Base-by-base conservation (phyloP, 2,888 invertebrate species). In the Napeogenes inachia region DNA sequence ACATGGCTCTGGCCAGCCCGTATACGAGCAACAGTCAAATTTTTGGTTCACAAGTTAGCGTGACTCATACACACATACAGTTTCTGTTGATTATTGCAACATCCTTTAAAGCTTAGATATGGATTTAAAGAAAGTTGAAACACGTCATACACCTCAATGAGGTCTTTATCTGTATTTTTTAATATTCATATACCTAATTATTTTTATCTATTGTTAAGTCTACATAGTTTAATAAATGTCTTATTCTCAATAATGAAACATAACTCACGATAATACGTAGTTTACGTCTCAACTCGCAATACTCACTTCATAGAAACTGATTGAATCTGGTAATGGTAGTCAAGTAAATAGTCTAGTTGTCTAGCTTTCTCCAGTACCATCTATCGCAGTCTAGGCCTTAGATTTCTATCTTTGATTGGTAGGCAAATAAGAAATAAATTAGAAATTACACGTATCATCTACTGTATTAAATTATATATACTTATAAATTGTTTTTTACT, bases 281-380 rank as follows among this genome's bases (percentile, higher is more conserved):
- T 30, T 50, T 30, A 30, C n/a, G 8, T 47, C 42, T 42, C 42
- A 46, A 57, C 46, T 57, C 32, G 56, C 46, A 58, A 42, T 38
- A 38, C 35, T 33, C 62, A 57, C 54, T 50, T 65, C 62, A 64
- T 64, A 64, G 30, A 30, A 42, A 35, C 59, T 62, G 53, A 62
- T 59, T 62, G 62, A 62, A 56, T 59, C 55, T 53, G 50, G 50
- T 56, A 62, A 62, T 53, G 59, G 58, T 56, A 59, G 47, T 42
- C 55, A 62, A 47, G 58, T 55, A 54, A 57, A 61, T 54, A 58
- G 58, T 47, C 55, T 45, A 47, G 55, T 50, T 47, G 62, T 59
- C 56, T 59, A 42, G 50, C 50, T 50, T 50, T 50, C 50, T 50
- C 50, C 30, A 50, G 30, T 42, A 42, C 42, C 42, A 42, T 62